Conservation (phyloP, 2,797 vertebrate genomes). For the Diplodus sargus region DNA sequence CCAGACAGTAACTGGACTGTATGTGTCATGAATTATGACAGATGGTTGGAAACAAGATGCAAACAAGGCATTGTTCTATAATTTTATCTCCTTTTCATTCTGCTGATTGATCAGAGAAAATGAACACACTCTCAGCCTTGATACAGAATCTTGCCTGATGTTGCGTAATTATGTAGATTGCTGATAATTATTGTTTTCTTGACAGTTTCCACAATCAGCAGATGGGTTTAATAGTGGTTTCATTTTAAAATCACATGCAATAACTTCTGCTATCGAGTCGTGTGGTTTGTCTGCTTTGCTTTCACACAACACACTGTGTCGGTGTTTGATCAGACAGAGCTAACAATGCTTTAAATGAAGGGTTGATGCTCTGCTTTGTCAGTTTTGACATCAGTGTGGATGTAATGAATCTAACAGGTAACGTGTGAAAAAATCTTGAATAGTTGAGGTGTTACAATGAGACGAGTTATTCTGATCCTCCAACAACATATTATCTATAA, state of each 20-base stretch:
- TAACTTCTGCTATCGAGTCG: background rate
- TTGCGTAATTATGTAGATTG: constrained; percentile 3
- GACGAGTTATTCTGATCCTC: background rate
- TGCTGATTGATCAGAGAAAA: background rate
- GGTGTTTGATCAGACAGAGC: background rate
- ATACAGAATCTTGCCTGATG: background rate
- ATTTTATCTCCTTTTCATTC: background rate
- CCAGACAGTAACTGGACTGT: constrained; percentile 4
- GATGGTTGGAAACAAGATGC: background rate
- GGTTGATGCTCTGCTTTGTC: background rate
- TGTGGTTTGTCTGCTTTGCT: background rate
- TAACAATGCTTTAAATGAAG: rapidly evolving
- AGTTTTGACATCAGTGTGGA: background rate
- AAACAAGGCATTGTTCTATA: background rate
- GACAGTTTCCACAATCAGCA: constrained; percentile 6
- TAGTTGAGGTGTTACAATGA: background rate
- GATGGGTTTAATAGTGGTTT: background rate
- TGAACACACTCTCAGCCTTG: background rate
- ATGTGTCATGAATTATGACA: background rate
- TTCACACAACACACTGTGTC: background rate
- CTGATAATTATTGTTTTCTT: constrained; percentile 5
- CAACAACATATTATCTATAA: too few species aligned
- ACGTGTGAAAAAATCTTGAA: background rate
- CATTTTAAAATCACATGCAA: background rate
- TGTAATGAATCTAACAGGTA: too few species aligned